phyloP scores from a whole-genome alignment of 2,797 vertebrate genomes.

The Centropyge bicolor region DNA sequence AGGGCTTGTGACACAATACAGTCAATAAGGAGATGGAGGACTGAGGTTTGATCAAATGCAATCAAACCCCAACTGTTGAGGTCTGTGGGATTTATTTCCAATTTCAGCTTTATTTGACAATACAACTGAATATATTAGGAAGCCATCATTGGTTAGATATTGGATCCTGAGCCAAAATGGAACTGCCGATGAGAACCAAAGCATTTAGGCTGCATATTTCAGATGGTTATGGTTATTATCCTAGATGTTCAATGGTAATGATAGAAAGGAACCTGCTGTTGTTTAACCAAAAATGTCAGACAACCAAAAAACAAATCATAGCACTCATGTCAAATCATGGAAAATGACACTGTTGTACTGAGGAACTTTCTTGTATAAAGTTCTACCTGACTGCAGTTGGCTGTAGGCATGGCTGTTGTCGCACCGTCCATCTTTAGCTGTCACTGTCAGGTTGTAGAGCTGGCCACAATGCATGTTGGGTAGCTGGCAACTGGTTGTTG shows the following conservation, averaged over 20 bases:
- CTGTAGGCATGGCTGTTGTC: conserved; percentile 71
- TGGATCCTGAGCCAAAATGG: neutral
- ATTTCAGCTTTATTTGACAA: neutral
- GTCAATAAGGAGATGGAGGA: neutral
- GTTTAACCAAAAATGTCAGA: neutral
- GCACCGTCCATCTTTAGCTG: conserved; percentile 78
- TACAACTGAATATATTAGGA: neutral
- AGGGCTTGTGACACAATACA: neutral
- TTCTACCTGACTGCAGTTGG: conserved; percentile 80
- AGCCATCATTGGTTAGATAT: neutral
- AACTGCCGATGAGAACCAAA: neutral
- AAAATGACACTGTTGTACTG: neutral
- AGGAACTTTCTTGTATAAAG: neutral
- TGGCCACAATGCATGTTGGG: conserved; percentile 83
- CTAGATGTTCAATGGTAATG: neutral
- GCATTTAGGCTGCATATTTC: neutral
- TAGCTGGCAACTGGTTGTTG: conserved; percentile 71
- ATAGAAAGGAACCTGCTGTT: neutral
- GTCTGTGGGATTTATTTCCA: neutral
- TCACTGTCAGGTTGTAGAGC: conserved; percentile 83
- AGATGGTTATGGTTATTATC: too few relatives aligned
- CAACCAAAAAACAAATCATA: neutral
- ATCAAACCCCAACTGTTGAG: neutral
- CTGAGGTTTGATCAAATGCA: neutral
- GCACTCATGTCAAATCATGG: neutral